Percentiles rank a stretch among this genome's conserved stretches.
Conservation (phyloP, 2,888 invertebrate species). For the Stegophylla sp. region DNA sequence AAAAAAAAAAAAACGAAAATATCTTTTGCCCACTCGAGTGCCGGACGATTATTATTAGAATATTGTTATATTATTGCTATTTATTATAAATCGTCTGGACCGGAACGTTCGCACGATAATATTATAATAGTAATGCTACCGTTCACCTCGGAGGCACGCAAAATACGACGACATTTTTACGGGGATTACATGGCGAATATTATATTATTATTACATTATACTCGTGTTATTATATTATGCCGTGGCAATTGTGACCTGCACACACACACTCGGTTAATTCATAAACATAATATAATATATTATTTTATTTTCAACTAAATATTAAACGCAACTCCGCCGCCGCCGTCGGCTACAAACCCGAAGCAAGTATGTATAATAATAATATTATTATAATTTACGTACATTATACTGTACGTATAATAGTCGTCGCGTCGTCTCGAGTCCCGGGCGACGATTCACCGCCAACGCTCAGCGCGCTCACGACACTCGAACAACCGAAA, state of each 20-base stretch:
- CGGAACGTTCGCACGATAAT: neutral
- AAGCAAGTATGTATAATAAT: neutral
- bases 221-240: no score
- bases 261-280: no score
- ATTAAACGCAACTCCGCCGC: neutral
- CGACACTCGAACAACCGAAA: neutral
- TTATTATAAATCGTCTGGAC: constrained; percentile 28
- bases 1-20: no score
- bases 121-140: no score
- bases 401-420: no score
- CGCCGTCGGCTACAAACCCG: neutral
- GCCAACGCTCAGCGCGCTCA: neutral
- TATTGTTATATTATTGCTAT: constrained; percentile 6
- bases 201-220: neutral
- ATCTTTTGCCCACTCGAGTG: neutral
- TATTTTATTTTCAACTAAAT: neutral
- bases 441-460: neutral
- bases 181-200: constrained; percentile 7
- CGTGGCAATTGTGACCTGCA: no score
- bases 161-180: neutral
- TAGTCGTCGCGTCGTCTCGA: neutral
- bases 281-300: neutral
- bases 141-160: neutral
- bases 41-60: neutral
- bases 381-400: no score